These are phyloP conservation scores for Drosophila ustulata DNA, from an alignment of 2,888 invertebrate species.

Conservation along the genomic window DNA sequence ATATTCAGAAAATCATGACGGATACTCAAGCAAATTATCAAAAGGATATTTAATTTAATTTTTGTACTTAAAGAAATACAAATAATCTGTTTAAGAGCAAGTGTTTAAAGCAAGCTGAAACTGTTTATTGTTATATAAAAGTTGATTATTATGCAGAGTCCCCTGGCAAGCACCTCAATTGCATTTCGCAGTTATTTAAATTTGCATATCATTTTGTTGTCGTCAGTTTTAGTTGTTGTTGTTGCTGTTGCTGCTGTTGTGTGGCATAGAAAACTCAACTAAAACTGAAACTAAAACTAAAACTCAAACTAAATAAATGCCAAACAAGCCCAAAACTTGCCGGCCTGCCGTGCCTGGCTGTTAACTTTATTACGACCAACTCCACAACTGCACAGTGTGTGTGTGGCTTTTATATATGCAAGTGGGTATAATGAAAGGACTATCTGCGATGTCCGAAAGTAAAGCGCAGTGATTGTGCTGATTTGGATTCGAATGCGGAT, in stretches of 20 bases:
- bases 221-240: slow-evolving; percentile 34
- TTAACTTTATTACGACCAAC: slow-evolving; percentile 64
- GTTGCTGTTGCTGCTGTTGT: slow-evolving; percentile 11
- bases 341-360: slow-evolving; percentile 36
- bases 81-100: not conserved
- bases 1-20: no score
- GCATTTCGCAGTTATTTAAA: slow-evolving; percentile 79
- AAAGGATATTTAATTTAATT: no score
- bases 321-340: slow-evolving; percentile 73
- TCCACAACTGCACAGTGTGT: not conserved
- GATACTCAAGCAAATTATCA: no score
- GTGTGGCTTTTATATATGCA: slow-evolving; percentile 5
- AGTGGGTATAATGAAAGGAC: slow-evolving; percentile 48
- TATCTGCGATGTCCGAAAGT: slow-evolving; percentile 73
- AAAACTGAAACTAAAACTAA: slow-evolving; percentile 57
- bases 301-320: slow-evolving; percentile 80
- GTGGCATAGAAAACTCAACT: slow-evolving; percentile 58
- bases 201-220: slow-evolving; percentile 67
- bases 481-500: slow-evolving; percentile 40
- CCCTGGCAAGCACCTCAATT: slow-evolving; percentile 73
- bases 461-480: slow-evolving; percentile 74
- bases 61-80: no score
- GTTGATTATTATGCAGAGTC: slow-evolving; percentile 69
- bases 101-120: slow-evolving; percentile 24
- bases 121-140: slow-evolving; percentile 18